Evolutionary conservation across 2,888 invertebrate genomes (phyloP).

Genomic region (Branchipolynoe longqiensis): DNA sequence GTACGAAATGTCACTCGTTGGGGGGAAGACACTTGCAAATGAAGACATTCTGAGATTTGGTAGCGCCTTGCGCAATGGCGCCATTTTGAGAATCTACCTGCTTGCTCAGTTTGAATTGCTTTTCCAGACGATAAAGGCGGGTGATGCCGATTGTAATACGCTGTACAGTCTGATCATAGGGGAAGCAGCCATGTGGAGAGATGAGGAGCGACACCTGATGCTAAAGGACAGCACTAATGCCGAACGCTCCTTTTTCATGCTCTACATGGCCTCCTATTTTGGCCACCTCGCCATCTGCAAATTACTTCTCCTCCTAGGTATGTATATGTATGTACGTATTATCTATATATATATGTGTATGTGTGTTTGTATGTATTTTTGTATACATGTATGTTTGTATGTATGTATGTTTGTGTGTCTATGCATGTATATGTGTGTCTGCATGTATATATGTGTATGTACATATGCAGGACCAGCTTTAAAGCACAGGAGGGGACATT

Average conservation of each 20-base stretch:
- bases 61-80: conserved; percentile 42
- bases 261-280: conserved; percentile 2
- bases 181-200: background rate
- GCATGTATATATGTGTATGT: background rate
- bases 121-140: background rate
- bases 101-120: background rate
- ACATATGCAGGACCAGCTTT: too few relatives aligned
- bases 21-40: conserved; percentile 18
- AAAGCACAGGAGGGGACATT: too few relatives aligned
- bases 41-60: conserved; percentile 30
- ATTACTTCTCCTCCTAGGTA: background rate
- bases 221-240: conserved; percentile 21
- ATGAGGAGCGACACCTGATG: background rate
- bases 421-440: background rate
- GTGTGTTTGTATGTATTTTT: background rate
- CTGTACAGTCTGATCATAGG: conserved; percentile 2
- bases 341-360: background rate
- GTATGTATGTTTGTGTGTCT: background rate
- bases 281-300: background rate
- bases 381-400: background rate
- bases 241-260: conserved; percentile 8
- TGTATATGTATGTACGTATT: background rate
- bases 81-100: conserved; percentile 14
- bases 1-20: conserved; percentile 19
- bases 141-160: background rate